Conservation (phyloP, 2,797 vertebrate species). For the Babyrousa celebensis region DNA sequence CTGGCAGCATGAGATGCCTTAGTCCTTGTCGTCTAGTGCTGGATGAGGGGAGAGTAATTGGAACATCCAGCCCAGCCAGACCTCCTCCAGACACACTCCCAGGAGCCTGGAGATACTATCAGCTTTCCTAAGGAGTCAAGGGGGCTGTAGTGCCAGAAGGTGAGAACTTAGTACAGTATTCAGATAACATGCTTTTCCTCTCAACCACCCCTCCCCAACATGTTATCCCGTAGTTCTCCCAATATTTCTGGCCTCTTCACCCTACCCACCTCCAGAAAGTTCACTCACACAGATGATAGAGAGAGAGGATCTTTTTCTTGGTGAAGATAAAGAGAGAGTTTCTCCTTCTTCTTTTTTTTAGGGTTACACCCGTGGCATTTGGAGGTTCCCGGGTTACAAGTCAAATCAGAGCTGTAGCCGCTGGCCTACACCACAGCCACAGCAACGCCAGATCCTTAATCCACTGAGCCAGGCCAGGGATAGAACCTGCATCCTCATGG, state of each 20-base stretch:
- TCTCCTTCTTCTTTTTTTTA: not conserved
- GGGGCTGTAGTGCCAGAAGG: not conserved
- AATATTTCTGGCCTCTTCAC: constrained; percentile 48
- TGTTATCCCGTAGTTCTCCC: constrained; percentile 24
- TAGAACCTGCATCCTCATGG: too few species aligned
- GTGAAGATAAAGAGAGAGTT: constrained; percentile 56
- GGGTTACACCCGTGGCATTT: too few species aligned
- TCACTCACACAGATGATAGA: not conserved
- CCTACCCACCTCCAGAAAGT: not conserved
- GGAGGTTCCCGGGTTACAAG: too few species aligned
- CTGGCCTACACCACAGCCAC: too few species aligned
- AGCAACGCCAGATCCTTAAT: too few species aligned
- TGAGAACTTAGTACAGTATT: not conserved
- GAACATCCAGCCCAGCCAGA: not conserved
- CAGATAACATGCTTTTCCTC: not conserved
- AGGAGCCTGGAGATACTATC: not conserved
- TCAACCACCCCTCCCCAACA: not conserved
- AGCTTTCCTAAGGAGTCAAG: not conserved
- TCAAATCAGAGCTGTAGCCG: too few species aligned
- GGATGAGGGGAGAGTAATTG: not conserved
- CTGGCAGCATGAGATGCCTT: not conserved
- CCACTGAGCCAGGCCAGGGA: too few species aligned
- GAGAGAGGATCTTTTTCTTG: not conserved
- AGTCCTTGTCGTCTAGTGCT: not conserved
- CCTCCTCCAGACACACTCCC: not conserved